phyloP scores from a whole-genome alignment of 2,888 invertebrate species.

The Dynastes tityus region DNA sequence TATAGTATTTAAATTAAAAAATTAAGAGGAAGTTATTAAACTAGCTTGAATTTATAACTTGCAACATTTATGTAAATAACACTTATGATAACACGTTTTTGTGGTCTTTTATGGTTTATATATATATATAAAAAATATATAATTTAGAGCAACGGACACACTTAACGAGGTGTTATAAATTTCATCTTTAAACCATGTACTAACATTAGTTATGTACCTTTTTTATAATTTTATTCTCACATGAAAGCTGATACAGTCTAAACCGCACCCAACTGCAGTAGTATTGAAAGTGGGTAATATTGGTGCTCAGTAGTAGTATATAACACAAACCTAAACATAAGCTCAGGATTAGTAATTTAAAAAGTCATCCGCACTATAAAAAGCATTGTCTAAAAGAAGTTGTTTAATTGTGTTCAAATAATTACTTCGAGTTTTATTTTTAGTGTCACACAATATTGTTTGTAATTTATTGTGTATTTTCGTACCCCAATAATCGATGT shows the following conservation, averaged over 20 bases:
- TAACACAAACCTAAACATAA: too few relatives aligned
- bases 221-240: background rate
- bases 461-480: too few relatives aligned
- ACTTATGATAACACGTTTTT: background rate
- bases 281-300: too few relatives aligned
- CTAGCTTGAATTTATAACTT: slow-evolving; percentile 12
- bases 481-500: too few relatives aligned
- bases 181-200: background rate
- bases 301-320: too few relatives aligned
- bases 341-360: too few relatives aligned
- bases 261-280: too few relatives aligned
- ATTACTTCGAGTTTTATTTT: too few relatives aligned
- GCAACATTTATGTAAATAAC: background rate
- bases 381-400: too few relatives aligned
- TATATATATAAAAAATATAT: background rate
- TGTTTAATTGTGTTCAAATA: too few relatives aligned
- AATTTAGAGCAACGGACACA: background rate
- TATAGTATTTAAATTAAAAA: background rate
- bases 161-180: slow-evolving; percentile 1
- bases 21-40: slow-evolving; percentile 16
- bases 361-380: too few relatives aligned
- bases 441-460: too few relatives aligned
- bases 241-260: background rate
- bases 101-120: background rate
- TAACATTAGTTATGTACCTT: background rate